These are phyloP conservation scores for Eustalomyia histrio DNA, from an alignment of 2,888 invertebrate species.

Conservation along the genomic window DNA sequence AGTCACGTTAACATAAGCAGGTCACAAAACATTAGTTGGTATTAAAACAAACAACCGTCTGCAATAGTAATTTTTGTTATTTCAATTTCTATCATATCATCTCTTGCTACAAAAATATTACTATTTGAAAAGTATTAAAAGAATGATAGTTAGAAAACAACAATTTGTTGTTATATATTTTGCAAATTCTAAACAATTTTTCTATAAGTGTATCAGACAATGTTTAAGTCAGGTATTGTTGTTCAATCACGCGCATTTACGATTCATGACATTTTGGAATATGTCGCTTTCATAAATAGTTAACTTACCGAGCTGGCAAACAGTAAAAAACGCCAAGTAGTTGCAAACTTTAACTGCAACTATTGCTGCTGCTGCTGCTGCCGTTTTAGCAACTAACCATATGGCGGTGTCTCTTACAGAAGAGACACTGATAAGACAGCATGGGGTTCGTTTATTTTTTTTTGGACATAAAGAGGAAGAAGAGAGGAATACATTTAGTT, in stretches of 20 bases:
- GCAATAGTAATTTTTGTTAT: too few relatives aligned
- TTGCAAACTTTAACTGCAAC: constrained; percentile 33
- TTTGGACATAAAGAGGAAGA: constrained; percentile 49
- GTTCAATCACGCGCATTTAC: constrained; percentile 66
- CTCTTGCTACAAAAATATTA: too few relatives aligned
- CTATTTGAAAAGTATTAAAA: too few relatives aligned
- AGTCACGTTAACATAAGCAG: too few relatives aligned
- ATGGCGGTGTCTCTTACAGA: constrained; percentile 58
- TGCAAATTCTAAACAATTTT: background rate
- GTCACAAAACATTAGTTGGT: too few relatives aligned
- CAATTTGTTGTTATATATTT: background rate
- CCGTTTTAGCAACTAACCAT: constrained; percentile 25
- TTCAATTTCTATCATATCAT: too few relatives aligned
- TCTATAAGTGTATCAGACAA: constrained; percentile 32
- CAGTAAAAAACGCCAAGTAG: constrained; percentile 6
- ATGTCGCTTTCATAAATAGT: constrained; percentile 66
- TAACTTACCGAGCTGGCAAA: constrained; percentile 53
- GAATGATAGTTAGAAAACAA: too few relatives aligned
- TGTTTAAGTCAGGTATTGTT: constrained; percentile 62
- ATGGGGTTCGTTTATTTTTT: constrained; percentile 45
- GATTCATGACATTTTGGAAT: constrained; percentile 64
- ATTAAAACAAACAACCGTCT: too few relatives aligned
- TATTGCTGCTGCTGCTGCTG: constrained; percentile 10
- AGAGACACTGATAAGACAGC: constrained; percentile 58
- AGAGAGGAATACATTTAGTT: constrained; percentile 42